Conservation (phyloP, 2,797 vertebrate species). For the Gobionotothen gibberifrons region DNA sequence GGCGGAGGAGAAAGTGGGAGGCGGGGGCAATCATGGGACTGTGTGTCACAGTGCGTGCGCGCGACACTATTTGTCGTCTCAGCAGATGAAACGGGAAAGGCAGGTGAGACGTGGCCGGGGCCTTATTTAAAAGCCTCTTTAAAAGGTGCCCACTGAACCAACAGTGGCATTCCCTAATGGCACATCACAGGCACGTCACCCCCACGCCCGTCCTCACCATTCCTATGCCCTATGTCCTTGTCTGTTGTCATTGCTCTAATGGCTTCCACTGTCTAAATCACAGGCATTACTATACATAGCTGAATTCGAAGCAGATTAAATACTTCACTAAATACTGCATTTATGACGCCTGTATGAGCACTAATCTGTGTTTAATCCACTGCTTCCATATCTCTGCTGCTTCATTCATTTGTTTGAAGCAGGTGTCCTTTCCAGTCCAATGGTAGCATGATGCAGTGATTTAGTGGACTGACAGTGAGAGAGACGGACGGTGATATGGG, state of each 20-base stretch:
- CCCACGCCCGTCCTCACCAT: slow-evolving; percentile 29
- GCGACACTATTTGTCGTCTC: slow-evolving; percentile 65
- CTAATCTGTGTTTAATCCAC: slow-evolving; percentile 57
- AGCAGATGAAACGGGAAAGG: slow-evolving; percentile 66
- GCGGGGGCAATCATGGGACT: slow-evolving; percentile 69
- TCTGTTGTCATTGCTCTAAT: slow-evolving; percentile 54
- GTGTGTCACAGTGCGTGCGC: slow-evolving; percentile 57
- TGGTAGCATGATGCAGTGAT: slow-evolving; percentile 45
- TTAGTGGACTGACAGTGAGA: slow-evolving; percentile 68
- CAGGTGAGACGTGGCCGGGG: slow-evolving; percentile 63
- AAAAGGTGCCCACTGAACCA: slow-evolving; percentile 69
- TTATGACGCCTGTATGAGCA: slow-evolving; percentile 23
- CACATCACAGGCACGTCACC: slow-evolving; percentile 63
- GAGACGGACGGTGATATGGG: slow-evolving; percentile 66
- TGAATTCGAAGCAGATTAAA: slow-evolving; percentile 33
- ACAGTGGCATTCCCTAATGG: slow-evolving; percentile 76
- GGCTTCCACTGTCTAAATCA: slow-evolving; percentile 29
- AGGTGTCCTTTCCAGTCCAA: slow-evolving; percentile 61
- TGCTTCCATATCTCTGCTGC: slow-evolving; percentile 37
- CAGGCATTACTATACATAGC: slow-evolving; percentile 14
- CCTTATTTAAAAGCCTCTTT: slow-evolving; percentile 75
- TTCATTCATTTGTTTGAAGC: slow-evolving; percentile 41
- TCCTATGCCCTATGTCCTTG: slow-evolving; percentile 42
- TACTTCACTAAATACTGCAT: slow-evolving; percentile 24
- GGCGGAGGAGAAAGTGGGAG: slow-evolving; percentile 59